Percentiles rank a stretch among this genome's conserved stretches.
Evolutionary conservation across 2,888 invertebrate genomes (phyloP).

Genomic region (Lasius fuliginosus): DNA sequence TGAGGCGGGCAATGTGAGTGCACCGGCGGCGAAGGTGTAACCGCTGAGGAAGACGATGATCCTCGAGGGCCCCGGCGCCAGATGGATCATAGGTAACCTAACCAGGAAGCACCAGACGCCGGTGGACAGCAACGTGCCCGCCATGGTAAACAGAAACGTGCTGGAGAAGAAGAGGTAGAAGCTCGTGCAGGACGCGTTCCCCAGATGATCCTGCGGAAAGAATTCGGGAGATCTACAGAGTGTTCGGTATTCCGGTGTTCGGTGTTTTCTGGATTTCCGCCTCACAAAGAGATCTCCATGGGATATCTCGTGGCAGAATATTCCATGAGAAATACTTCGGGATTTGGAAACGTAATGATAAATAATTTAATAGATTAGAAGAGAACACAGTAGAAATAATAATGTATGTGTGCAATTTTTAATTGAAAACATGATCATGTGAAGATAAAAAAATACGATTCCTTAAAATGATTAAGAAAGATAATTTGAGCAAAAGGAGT

Average conservation of each 20-base stretch:
- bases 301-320: not conserved
- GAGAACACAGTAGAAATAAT: not conserved
- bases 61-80: slow-evolving; percentile 63
- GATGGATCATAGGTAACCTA: slow-evolving; percentile 72
- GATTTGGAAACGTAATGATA: slow-evolving; percentile 12
- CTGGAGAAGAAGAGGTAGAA: slow-evolving; percentile 63
- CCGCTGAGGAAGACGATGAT: slow-evolving; percentile 70
- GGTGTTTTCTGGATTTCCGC: slow-evolving; percentile 38
- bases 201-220: slow-evolving; percentile 49
- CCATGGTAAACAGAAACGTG: slow-evolving; percentile 70
- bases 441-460: not conserved
- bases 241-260: slow-evolving; percentile 23
- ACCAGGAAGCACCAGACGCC: slow-evolving; percentile 68
- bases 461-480: not conserved
- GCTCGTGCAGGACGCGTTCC: slow-evolving; percentile 42
- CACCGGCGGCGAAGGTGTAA: slow-evolving; percentile 65
- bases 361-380: slow-evolving; percentile 10
- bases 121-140: slow-evolving; percentile 69
- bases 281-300: slow-evolving; percentile 4
- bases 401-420: not conserved
- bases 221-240: slow-evolving; percentile 34
- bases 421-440: not conserved
- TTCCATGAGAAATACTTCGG: not conserved
- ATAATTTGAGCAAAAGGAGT: not conserved
- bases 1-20: slow-evolving; percentile 72